A percentile compares a stretch with the other conserved stretches of the same genome.
Evolutionary conservation across 2,113 vertebrate species (phyloP).

Genomic region (Pteropus alecto): DNA sequence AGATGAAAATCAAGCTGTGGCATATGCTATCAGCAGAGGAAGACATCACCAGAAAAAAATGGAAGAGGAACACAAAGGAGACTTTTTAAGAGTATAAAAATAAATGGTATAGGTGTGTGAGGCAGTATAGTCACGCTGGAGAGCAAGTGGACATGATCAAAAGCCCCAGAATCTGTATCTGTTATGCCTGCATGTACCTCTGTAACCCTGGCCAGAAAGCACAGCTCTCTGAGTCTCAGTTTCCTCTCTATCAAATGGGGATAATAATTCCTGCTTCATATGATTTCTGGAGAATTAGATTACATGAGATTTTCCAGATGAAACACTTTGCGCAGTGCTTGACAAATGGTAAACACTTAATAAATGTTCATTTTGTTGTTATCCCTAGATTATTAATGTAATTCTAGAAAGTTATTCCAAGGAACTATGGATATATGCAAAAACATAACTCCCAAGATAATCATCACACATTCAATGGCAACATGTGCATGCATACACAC

Average conservation of each 20-base stretch:
- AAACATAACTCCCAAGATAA: neutral
- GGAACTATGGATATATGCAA: neutral
- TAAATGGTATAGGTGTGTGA: neutral
- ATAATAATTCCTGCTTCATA: neutral
- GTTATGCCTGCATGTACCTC: neutral
- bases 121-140: fast-evolving
- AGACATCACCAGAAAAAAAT: neutral
- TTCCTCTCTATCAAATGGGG: neutral
- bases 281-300: neutral
- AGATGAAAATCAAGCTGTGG: neutral
- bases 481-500: neutral
- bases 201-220: neutral
- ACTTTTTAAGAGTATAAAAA: neutral
- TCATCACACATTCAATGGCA: neutral
- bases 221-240: neutral
- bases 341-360: neutral
- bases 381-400: neutral
- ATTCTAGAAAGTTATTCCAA: neutral
- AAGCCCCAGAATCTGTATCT: fast-evolving
- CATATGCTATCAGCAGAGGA: conserved; percentile 17
- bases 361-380: neutral
- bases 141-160: neutral
- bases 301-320: neutral
- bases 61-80: neutral
- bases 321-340: neutral